phyloP scores from a whole-genome alignment of 2,113 vertebrate genomes.

The Myotis davidii region DNA sequence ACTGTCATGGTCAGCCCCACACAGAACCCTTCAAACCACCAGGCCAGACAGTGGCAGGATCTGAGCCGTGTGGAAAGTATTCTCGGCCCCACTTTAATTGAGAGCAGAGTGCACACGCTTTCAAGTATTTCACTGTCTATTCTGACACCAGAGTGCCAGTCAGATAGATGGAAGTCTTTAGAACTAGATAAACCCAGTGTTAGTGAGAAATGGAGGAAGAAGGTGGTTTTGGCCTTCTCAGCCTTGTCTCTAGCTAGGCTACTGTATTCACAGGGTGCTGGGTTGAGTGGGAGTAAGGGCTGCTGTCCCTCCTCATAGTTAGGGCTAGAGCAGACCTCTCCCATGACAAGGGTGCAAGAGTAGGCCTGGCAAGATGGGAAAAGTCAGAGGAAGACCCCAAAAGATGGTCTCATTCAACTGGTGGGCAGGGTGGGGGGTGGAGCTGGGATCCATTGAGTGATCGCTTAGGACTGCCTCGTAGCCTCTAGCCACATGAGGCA shows the following conservation, averaged over 20 bases:
- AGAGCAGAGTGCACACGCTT: constrained; percentile 7
- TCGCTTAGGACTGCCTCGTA: not conserved
- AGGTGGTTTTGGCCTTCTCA: not conserved
- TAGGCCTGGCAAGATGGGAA: not conserved
- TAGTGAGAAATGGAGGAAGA: not conserved
- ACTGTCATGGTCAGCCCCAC: not conserved
- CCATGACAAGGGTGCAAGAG: not conserved
- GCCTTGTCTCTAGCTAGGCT: not conserved
- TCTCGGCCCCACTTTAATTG: not conserved
- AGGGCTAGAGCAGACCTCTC: not conserved
- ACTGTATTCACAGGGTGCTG: not conserved
- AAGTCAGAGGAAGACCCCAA: not conserved
- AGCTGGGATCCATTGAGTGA: not conserved
- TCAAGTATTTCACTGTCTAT: not conserved
- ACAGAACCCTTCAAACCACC: constrained; percentile 21
- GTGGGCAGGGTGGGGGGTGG: rapidly evolving
- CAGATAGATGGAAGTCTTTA: not conserved
- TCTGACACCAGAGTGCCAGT: not conserved
- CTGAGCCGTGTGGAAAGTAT: not conserved
- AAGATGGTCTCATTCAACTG: not conserved
- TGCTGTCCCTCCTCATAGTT: not conserved
- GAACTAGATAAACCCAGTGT: not conserved
- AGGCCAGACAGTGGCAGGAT: constrained; percentile 28
- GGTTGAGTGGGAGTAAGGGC: not conserved
- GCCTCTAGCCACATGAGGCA: not conserved